Base-by-base conservation (phyloP, 2,113 vertebrate genomes). In the Plecotus auritus region DNA sequence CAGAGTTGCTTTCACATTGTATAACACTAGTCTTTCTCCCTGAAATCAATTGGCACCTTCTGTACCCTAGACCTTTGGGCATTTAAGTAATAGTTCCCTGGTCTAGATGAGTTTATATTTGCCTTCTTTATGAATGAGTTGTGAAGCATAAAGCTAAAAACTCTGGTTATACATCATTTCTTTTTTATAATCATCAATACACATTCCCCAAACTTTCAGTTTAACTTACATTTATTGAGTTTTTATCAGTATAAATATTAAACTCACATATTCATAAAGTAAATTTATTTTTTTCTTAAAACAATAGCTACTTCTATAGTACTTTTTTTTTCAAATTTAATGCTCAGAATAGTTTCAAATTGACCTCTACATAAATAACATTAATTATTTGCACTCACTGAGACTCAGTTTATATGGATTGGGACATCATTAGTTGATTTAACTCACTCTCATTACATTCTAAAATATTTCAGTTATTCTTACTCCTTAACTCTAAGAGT, bases 71-170 rank as follows among this genome's bases (percentile, higher is more conserved):
- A 49, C 23, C 35, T 11, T 37, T 64, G 51, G 14, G 8, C 9
- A 61, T 20, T 90, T 84, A 64, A 90, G 12, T 72, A 84, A 69
- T 22, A 85, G 5, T 78, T 93, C 92, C 10, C 3, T 92, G 28
- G 42, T 78, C 61, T 77, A 30, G 13, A 42, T 11, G 6, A 88
- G 0, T 59, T 10, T 67, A 28, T 66, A 18, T 66, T 78, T 89
- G 18, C 12, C 49, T 84, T 94, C 42, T 74, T 94, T 64, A 73
- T 78, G 85, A 88, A 66, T 54, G 54, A 80, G 37, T 78, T 83
- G 11, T 77, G 69, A 96, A 94, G 37, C 28, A 32, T 88, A 42
- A 88, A 82, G 67, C 37, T 76, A 49, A 90, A 95, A 88, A 20
- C 35, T 69, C 9, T 45, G 13, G 5, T 78, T 87, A 78, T 17